Conservation (phyloP, 2,113 vertebrate species). For the Takifugu bimaculatus region DNA sequence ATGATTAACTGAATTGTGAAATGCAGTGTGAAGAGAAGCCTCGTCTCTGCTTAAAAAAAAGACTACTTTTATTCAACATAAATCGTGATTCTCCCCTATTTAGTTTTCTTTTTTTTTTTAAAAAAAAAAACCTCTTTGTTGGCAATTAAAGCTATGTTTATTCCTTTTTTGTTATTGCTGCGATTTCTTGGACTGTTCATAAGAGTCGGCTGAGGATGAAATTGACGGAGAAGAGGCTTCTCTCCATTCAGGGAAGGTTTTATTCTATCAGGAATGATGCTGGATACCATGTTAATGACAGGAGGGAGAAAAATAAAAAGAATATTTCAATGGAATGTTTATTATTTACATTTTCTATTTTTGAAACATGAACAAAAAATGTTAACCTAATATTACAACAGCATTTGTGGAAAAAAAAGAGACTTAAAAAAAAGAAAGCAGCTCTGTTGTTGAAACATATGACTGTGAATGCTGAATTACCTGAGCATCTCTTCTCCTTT, state of each 20-base stretch:
- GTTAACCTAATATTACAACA: conserved; percentile 69
- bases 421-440: conserved; percentile 63
- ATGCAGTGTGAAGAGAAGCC: conserved; percentile 57
- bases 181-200: background rate
- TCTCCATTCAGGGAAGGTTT: conserved; percentile 52
- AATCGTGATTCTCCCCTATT: conserved; percentile 15
- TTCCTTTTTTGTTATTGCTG: background rate
- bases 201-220: conserved; percentile 1
- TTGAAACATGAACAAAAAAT: conserved; percentile 72
- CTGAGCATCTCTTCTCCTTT: conserved; percentile 72
- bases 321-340: conserved; percentile 79
- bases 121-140: background rate
- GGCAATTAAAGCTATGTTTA: background rate
- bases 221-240: conserved; percentile 56
- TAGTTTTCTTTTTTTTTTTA: background rate
- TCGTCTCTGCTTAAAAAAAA: conserved; percentile 36
- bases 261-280: conserved; percentile 64
- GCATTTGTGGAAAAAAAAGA: conserved; percentile 67
- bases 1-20: conserved; percentile 49
- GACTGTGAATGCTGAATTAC: conserved; percentile 79
- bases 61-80: conserved; percentile 1
- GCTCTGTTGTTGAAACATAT: conserved; percentile 68
- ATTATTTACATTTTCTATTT: conserved; percentile 80
- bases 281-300: conserved; percentile 68
- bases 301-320: conserved; percentile 50